phyloP scores from a whole-genome alignment of 1,140 invertebrate genomes.

The Drosophila erecta region DNA sequence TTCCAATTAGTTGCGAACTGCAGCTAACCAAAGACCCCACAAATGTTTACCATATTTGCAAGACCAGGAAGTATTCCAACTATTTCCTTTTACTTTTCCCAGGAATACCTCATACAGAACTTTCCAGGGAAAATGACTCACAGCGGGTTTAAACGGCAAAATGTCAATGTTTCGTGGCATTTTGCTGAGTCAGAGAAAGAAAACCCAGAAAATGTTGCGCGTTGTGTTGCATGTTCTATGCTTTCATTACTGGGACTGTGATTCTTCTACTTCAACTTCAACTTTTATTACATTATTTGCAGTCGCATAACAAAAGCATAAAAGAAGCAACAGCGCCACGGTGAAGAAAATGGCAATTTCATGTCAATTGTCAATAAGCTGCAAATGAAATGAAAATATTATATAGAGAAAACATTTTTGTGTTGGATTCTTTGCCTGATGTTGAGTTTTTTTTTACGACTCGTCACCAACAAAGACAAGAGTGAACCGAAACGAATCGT shows the following conservation, averaged over 20 bases:
- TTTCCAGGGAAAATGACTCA: constrained; percentile 43
- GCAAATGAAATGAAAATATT: constrained; percentile 84
- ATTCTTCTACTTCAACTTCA: constrained; percentile 13
- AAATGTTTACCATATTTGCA: constrained; percentile 38
- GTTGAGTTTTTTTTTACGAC: constrained; percentile 61
- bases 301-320: constrained; percentile 75
- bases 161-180: constrained; percentile 60
- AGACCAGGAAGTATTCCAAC: constrained; percentile 20
- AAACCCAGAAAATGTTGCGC: constrained; percentile 33
- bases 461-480: constrained; percentile 21
- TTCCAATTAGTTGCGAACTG: constrained; percentile 31
- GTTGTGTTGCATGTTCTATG: constrained; percentile 52
- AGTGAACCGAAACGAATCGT: constrained; percentile 27
- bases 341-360: constrained; percentile 62
- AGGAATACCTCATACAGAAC: constrained; percentile 33
- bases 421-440: constrained; percentile 45
- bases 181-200: constrained; percentile 17
- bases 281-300: constrained; percentile 79
- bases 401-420: constrained; percentile 64
- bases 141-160: constrained; percentile 20
- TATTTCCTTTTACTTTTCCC: constrained; percentile 22
- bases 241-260: constrained; percentile 29
- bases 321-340: constrained; percentile 53
- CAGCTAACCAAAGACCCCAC: constrained; percentile 1
- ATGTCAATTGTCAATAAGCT: constrained; percentile 84